These are phyloP conservation scores for Sphaerodactylus townsendi DNA, from an alignment of 2,113 vertebrate species.

Conservation along the genomic window DNA sequence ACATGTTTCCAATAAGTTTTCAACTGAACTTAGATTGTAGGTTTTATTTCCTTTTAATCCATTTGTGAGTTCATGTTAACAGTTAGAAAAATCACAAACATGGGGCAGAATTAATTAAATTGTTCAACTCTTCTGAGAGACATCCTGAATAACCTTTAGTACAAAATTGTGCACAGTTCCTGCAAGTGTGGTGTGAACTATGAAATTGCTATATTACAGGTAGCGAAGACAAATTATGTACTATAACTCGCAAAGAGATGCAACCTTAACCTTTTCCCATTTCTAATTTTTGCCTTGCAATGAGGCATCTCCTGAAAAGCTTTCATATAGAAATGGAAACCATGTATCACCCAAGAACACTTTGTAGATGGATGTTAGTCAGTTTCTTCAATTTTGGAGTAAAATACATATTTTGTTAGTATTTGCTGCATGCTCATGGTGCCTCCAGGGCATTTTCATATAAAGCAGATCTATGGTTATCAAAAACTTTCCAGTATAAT, in stretches of 20 bases:
- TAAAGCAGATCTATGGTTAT: background rate
- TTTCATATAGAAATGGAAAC: background rate
- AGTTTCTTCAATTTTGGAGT: background rate
- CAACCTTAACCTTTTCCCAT: background rate
- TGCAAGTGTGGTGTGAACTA: background rate
- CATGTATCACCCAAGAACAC: background rate
- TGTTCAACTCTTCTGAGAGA: slow-evolving; percentile 46
- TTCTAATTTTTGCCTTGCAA: background rate
- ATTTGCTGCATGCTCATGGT: background rate
- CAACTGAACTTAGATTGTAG: slow-evolving; percentile 59
- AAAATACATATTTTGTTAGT: background rate
- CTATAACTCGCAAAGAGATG: no score
- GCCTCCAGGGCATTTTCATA: background rate
- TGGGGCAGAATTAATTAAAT: slow-evolving; percentile 79
- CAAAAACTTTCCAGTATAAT: background rate
- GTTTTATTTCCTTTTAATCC: slow-evolving; percentile 65
- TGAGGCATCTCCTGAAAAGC: background rate
- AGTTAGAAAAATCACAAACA: slow-evolving; percentile 72
- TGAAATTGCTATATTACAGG: background rate
- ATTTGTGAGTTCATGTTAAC: slow-evolving; percentile 57
- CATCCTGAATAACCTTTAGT: background rate
- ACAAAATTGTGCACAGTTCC: background rate
- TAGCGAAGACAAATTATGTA: background rate
- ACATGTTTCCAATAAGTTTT: slow-evolving; percentile 82
- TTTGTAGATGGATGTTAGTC: background rate